Base-by-base conservation (phyloP, 2,113 vertebrate species). In the Rissa tridactyla region DNA sequence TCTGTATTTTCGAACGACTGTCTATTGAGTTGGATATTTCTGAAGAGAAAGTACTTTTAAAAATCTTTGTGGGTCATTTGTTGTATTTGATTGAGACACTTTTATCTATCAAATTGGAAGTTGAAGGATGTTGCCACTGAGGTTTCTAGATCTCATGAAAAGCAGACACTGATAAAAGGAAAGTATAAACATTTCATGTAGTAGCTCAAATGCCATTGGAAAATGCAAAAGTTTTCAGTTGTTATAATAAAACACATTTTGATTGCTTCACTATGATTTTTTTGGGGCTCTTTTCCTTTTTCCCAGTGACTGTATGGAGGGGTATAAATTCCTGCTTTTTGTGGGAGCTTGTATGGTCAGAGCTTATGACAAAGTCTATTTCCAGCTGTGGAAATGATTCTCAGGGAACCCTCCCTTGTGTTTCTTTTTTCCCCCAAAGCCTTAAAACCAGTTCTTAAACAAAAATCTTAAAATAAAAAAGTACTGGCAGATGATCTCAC, bases 401-500 rank as follows among this genome's bases (percentile, higher is more conserved):
- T 72, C 34, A 46, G 52, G 60, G 66, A 87, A 64, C 25, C 34
- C 11, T 73, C 27, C 54, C 42, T 81, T 62, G 52, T 7, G 5
- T 5, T 21, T 34, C 58, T 19, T 23, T 10, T 32, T 6, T 6
- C 13, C 19, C 5, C 23, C 29, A 25, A 47, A 84, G 32, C 47
- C 49, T 76, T 80, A 82, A 77, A 79, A 92, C 64, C 2, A 15
- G 26, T 51, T n/a, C 44, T 75, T 76, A 47, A 91, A 73, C 42
- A 89, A 82, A 87, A 85, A 61, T n/a, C 93, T 79, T 82, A 79
- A 85, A 78, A 94, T 62, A 92, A 70, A 86, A 46, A 75, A 78
- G 29, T 38, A 23, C 52, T 82, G 81, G 36, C 66, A 86, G 86
- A 90, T 49, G 86, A 83, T 54, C 71, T 93, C 94, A 66, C 36